phyloP scores from a whole-genome alignment of 2,888 invertebrate genomes.

The Chrysolina americana region DNA sequence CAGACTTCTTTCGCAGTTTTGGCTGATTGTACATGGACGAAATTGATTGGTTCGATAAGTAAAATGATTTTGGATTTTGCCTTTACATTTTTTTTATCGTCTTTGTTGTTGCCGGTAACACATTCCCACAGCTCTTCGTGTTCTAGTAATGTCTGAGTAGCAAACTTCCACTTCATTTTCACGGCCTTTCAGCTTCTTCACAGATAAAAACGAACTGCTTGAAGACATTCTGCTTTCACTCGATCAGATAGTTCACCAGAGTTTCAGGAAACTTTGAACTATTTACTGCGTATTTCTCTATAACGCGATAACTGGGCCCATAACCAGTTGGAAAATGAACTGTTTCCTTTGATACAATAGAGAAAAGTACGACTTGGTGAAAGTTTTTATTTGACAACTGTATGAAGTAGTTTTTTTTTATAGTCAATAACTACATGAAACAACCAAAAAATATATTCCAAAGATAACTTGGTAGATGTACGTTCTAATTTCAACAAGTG shows the following conservation, averaged over 20 bases:
- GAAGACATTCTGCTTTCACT: not conserved
- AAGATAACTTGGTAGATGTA: too few species aligned
- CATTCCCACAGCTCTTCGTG: conserved; percentile 44
- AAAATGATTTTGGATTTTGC: conserved; percentile 53
- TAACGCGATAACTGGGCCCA: not conserved
- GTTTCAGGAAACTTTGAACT: not conserved
- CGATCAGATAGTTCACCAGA: conserved; percentile 9
- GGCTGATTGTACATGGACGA: conserved; percentile 55
- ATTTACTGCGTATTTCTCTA: not conserved
- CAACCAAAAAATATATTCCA: too few species aligned
- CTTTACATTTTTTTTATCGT: conserved; percentile 38
- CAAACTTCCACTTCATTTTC: not conserved
- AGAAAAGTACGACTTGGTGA: too few species aligned
- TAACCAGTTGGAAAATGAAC: conserved; percentile 2
- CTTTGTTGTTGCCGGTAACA: conserved; percentile 15
- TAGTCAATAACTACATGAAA: too few species aligned
- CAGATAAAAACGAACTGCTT: not conserved
- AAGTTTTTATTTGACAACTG: too few species aligned
- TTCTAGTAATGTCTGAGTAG: too few species aligned
- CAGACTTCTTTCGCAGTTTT: conserved; percentile 15
- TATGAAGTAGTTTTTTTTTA: too few species aligned
- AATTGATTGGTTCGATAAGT: conserved; percentile 53
- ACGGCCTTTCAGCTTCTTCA: not conserved
- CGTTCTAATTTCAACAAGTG: too few species aligned
- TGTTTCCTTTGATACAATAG: not conserved